A percentile compares a stretch with the other conserved stretches of the same genome.
These are phyloP conservation scores for Pempheris klunzingeri DNA, from an alignment of 2,797 vertebrate species.

Conservation along the genomic window DNA sequence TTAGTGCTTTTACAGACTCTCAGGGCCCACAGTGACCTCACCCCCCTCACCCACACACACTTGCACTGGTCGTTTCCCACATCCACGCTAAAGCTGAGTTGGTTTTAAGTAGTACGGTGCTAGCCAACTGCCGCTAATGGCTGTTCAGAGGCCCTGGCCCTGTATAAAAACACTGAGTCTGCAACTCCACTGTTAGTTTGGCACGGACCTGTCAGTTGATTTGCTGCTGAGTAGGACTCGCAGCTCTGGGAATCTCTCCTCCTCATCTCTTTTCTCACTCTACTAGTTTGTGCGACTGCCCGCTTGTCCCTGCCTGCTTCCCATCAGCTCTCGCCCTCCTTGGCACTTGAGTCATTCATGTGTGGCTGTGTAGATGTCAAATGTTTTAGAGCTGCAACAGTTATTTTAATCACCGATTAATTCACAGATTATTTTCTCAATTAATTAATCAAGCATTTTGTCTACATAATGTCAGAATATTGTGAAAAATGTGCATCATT, in stretches of 20 bases:
- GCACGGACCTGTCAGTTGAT: constrained; percentile 74
- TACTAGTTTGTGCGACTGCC: constrained; percentile 64
- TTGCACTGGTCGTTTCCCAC: constrained; percentile 57
- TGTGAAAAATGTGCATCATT: no score
- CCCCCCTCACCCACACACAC: constrained; percentile 32
- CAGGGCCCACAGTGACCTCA: constrained; percentile 56
- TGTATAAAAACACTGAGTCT: constrained; percentile 73
- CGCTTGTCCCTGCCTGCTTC: constrained; percentile 67
- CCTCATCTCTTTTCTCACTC: constrained; percentile 70
- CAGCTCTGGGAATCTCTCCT: constrained; percentile 71
- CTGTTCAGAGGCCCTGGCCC: constrained; percentile 69
- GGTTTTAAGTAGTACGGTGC: constrained; percentile 58
- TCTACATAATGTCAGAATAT: neutral
- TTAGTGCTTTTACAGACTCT: constrained; percentile 57
- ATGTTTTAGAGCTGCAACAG: neutral
- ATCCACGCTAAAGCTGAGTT: constrained; percentile 64
- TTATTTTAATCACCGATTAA: neutral
- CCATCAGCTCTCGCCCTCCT: constrained; percentile 54
- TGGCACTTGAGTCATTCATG: constrained; percentile 37
- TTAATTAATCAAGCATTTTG: neutral
- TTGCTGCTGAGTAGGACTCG: constrained; percentile 74
- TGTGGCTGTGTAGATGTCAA: constrained; percentile 2
- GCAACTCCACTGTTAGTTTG: constrained; percentile 78
- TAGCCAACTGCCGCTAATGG: constrained; percentile 72
- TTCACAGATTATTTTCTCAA: neutral